A percentile compares a stretch with the other conserved stretches of the same genome.
phyloP scores from a whole-genome alignment of 2,113 vertebrate genomes.

The Calypte anna region DNA sequence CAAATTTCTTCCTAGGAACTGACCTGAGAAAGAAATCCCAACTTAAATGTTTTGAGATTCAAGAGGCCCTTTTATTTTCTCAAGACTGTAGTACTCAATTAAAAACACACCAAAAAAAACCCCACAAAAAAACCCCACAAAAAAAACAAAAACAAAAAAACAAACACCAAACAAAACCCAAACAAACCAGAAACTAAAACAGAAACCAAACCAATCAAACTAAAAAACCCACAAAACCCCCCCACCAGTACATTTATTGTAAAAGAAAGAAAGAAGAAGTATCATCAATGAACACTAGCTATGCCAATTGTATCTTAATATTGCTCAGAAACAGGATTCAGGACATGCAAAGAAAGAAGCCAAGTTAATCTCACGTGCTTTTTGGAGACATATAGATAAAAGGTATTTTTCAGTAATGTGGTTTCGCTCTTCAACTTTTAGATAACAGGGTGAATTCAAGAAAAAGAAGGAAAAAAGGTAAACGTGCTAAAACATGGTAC shows the following conservation, averaged over 20 bases:
- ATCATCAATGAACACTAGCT: not conserved
- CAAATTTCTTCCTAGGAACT: not conserved
- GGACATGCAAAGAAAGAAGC: not conserved
- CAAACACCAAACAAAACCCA: too few relatives aligned
- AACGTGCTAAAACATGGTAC: not conserved
- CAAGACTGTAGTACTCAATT: not conserved
- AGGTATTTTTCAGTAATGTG: not conserved
- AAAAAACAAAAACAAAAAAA: too few relatives aligned
- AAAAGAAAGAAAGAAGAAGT: not conserved
- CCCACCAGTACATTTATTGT: not conserved
- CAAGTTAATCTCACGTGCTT: constrained; percentile 43
- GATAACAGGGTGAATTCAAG: not conserved
- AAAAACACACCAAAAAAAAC: too few relatives aligned
- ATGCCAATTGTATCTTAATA: not conserved
- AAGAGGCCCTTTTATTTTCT: constrained; percentile 54
- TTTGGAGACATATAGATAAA: constrained; percentile 1
- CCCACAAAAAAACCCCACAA: too few relatives aligned
- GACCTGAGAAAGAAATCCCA: constrained; percentile 29
- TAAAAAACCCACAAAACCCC: too few relatives aligned
- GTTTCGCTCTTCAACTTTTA: constrained; percentile 41
- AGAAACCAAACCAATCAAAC: too few relatives aligned
- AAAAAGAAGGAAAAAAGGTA: not conserved
- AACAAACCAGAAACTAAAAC: too few relatives aligned
- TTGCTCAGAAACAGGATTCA: constrained; percentile 11
- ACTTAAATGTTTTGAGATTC: constrained; percentile 39